phyloP scores from a whole-genome alignment of 2,888 invertebrate genomes.

The Hydrotaea diabolus region DNA sequence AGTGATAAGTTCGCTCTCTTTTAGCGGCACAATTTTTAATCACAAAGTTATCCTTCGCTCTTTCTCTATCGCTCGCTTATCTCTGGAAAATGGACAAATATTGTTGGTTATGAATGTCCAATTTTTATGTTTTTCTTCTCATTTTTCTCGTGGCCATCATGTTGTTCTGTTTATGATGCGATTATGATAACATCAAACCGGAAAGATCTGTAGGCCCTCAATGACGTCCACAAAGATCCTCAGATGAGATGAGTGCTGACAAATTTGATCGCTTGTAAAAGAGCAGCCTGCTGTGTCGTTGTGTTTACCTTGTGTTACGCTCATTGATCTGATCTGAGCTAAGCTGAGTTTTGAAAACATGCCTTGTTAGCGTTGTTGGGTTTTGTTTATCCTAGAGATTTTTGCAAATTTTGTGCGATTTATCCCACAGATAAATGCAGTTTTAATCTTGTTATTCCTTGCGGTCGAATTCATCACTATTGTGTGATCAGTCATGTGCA shows the following conservation, averaged over 20 bases:
- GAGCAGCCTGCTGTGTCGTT: constrained; percentile 45
- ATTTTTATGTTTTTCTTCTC: not conserved
- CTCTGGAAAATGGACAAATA: constrained; percentile 5
- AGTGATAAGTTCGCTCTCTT: constrained; percentile 45
- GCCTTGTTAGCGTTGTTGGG: not conserved
- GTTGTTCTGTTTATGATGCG: constrained; percentile 66
- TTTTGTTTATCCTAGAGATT: constrained; percentile 41
- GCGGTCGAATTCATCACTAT: constrained; percentile 46
- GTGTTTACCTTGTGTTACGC: constrained; percentile 39
- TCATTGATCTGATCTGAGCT: constrained; percentile 40
- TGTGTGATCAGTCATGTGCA: not conserved
- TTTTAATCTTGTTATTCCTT: constrained; percentile 61
- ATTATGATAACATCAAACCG: constrained; percentile 74
- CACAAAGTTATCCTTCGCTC: constrained; percentile 39
- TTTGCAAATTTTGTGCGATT: constrained; percentile 51
- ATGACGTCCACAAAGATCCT: not conserved
- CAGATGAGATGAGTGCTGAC: constrained; percentile 74
- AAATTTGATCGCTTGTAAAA: constrained; percentile 71
- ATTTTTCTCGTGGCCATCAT: constrained; percentile 31
- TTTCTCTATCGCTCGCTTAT: constrained; percentile 19
- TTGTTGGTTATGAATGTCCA: constrained; percentile 42
- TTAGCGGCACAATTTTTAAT: constrained; percentile 73
- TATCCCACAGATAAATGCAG: constrained; percentile 31
- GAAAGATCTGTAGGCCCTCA: constrained; percentile 45
- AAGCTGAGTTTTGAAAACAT: constrained; percentile 1